phyloP scores from a whole-genome alignment of 2,797 vertebrate genomes.

The Eospalax fontanierii region DNA sequence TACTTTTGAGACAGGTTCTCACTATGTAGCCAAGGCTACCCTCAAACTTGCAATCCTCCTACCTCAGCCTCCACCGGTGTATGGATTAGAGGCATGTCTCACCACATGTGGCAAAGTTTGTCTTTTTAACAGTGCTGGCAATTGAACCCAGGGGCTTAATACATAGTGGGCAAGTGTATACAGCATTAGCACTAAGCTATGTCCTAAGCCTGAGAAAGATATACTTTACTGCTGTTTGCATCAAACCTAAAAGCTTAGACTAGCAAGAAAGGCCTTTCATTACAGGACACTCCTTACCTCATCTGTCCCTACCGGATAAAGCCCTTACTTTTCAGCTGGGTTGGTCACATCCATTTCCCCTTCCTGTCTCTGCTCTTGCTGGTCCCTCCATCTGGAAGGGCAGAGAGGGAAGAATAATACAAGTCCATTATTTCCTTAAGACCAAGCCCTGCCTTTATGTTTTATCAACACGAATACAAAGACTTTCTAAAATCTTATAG shows the following conservation, averaged over 20 bases:
- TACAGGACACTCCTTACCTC: conserved; percentile 68
- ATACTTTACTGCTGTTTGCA: conserved; percentile 31
- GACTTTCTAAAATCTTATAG: conserved; percentile 18
- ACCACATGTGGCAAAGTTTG: too few relatives aligned
- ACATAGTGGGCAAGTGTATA: neutral
- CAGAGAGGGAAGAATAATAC: conserved; percentile 66
- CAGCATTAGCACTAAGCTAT: neutral
- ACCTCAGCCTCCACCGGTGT: too few relatives aligned
- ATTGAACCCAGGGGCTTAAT: neutral
- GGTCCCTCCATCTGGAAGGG: conserved; percentile 73
- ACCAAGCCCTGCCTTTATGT: neutral
- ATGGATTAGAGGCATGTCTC: too few relatives aligned
- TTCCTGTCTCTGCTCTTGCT: conserved; percentile 72
- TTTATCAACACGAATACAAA: conserved; percentile 10
- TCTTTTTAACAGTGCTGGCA: neutral
- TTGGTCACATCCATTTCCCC: conserved; percentile 68
- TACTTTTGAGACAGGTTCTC: too few relatives aligned
- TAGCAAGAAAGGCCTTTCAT: conserved; percentile 59
- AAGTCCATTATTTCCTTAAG: conserved; percentile 65
- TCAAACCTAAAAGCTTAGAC: conserved; percentile 51
- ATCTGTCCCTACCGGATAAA: conserved; percentile 74
- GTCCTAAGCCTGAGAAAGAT: neutral
- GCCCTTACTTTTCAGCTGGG: conserved; percentile 72
- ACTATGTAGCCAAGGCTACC: too few relatives aligned
- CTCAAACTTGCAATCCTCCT: too few relatives aligned